Conservation (phyloP, 2,797 vertebrate genomes). For the Enteromius radiatus region DNA sequence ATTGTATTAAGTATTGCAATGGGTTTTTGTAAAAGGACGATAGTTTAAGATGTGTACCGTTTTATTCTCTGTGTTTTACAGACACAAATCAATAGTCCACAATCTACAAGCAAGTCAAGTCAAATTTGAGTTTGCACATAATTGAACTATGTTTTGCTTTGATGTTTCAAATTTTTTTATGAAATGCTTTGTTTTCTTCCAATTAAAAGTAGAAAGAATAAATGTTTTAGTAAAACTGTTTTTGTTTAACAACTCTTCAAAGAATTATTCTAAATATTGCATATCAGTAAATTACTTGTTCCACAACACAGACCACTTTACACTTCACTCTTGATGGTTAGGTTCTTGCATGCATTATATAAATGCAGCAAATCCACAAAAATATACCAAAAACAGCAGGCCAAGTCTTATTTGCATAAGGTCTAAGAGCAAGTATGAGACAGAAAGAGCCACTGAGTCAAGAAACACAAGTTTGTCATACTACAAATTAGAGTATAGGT, state of each 20-base stretch:
- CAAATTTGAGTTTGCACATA: not conserved
- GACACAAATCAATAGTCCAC: conserved; percentile 20
- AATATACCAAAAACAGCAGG: conserved; percentile 55
- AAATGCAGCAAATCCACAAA: conserved; percentile 52
- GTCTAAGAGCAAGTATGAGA: not conserved
- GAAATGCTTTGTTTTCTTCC: conserved; percentile 22
- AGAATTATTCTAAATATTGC: not conserved
- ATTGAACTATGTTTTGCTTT: conserved; percentile 6
- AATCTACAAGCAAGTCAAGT: conserved; percentile 1
- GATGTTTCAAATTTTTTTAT: conserved; percentile 9
- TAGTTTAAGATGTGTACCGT: conserved; percentile 14
- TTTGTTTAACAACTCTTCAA: not conserved
- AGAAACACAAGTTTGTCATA: not conserved
- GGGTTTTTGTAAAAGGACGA: conserved; percentile 34
- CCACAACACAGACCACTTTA: not conserved
- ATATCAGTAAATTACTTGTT: not conserved
- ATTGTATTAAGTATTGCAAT: not conserved
- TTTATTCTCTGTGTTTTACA: conserved; percentile 11
- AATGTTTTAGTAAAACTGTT: not conserved
- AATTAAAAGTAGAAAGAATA: not conserved
- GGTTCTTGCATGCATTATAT: not conserved
- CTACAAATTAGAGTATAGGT: not conserved
- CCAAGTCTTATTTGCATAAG: not conserved
- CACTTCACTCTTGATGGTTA: not conserved
- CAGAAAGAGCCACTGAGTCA: not conserved